These are phyloP conservation scores for Chascanopsetta lugubris DNA, from an alignment of 2,113 vertebrate genomes.

Conservation along the genomic window DNA sequence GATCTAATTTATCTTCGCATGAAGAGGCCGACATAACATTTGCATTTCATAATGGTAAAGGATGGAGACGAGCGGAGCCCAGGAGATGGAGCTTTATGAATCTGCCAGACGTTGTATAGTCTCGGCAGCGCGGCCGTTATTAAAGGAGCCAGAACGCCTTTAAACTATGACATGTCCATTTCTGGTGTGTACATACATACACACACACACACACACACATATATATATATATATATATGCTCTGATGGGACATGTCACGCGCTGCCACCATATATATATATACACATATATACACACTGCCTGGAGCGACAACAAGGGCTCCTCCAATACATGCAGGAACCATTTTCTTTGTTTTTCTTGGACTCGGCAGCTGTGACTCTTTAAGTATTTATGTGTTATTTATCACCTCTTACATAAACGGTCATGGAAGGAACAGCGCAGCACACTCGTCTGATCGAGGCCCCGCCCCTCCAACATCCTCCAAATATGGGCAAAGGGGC, in stretches of 20 bases:
- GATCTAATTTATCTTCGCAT: constrained; percentile 56
- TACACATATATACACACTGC: constrained; percentile 3
- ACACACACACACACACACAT: not conserved
- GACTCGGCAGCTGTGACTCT: not conserved
- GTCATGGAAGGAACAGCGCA: constrained; percentile 24
- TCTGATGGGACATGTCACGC: not conserved
- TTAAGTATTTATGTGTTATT: constrained; percentile 26
- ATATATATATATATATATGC: constrained; percentile 11
- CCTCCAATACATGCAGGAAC: no score
- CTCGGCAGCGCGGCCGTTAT: constrained; percentile 22
- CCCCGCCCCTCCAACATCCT: no score
- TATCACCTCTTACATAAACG: constrained; percentile 20
- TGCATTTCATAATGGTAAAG: constrained; percentile 67
- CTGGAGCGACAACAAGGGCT: no score
- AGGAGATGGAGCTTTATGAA: constrained; percentile 35
- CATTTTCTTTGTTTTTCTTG: constrained; percentile 2
- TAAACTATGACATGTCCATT: constrained; percentile 20
- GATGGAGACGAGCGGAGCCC: not conserved
- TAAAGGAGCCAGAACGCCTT: constrained; percentile 20
- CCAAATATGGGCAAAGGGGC: no score
- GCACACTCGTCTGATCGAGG: no score
- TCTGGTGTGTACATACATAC: constrained; percentile 1
- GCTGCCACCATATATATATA: not conserved
- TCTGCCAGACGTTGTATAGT: constrained; percentile 37
- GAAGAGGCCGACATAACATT: constrained; percentile 65